Evolutionary conservation across 2,113 vertebrate species (phyloP).

Genomic region (Thunnus maccoyii): DNA sequence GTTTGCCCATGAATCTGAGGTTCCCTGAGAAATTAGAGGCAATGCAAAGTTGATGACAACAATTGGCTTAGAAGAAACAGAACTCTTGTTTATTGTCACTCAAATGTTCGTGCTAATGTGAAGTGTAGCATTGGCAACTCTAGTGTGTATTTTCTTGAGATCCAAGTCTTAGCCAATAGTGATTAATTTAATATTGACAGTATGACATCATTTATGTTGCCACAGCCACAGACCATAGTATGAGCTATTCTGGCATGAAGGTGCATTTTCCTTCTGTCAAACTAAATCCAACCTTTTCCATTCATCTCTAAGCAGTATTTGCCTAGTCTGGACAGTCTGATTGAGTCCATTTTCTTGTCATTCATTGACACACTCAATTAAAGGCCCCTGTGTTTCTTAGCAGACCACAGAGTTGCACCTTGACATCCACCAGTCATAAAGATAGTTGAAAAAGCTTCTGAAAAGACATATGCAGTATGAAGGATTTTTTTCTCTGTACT

Average conservation of each 20-base stretch:
- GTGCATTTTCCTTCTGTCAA: constrained; percentile 45
- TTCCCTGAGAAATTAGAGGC: constrained; percentile 20
- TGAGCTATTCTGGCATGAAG: constrained; percentile 37
- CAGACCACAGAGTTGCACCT: constrained; percentile 13
- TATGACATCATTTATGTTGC: constrained; percentile 27
- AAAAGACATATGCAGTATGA: constrained; percentile 8
- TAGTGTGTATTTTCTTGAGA: background rate
- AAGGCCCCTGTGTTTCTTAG: constrained; percentile 26
- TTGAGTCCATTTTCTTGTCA: constrained; percentile 55
- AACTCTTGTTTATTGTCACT: constrained; percentile 20
- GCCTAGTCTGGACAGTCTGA: constrained; percentile 21
- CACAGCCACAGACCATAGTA: constrained; percentile 1
- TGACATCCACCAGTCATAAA: constrained; percentile 24
- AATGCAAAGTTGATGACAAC: constrained; percentile 14
- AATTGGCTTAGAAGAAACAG: constrained; percentile 5
- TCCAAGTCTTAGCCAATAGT: background rate
- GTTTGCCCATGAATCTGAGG: constrained; percentile 16
- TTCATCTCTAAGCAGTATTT: constrained; percentile 12
- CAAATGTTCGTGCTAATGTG: background rate
- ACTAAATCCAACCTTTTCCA: constrained; percentile 22
- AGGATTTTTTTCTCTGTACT: constrained; percentile 30
- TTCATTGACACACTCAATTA: constrained; percentile 18
- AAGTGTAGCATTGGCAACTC: background rate
- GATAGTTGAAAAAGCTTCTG: background rate
- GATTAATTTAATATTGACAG: constrained; percentile 8